These are phyloP conservation scores for Esox niger DNA, from an alignment of 2,113 vertebrate genomes.

Conservation along the genomic window DNA sequence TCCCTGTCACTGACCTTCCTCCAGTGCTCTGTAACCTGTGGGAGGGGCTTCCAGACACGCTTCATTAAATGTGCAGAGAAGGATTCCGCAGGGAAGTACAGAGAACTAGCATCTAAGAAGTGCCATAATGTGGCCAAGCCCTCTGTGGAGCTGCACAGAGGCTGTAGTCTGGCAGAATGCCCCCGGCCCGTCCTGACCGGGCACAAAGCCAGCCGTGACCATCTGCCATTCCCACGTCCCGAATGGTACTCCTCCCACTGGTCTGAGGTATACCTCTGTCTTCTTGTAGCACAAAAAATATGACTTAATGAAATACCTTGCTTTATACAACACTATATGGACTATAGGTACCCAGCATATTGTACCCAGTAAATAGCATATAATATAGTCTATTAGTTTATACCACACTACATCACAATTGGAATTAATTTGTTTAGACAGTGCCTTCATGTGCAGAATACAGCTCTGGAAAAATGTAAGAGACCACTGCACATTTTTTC, in stretches of 20 bases:
- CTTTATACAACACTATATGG: too few relatives aligned
- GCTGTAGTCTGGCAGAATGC: slow-evolving; percentile 69
- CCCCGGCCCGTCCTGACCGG: slow-evolving; percentile 39
- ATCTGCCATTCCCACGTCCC: slow-evolving; percentile 34
- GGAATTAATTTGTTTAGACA: too few relatives aligned
- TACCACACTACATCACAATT: too few relatives aligned
- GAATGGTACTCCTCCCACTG: slow-evolving; percentile 80
- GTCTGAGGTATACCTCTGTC: slow-evolving; percentile 87
- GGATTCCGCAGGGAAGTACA: slow-evolving; percentile 79
- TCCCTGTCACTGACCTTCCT: slow-evolving; percentile 7
- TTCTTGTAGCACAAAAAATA: too few relatives aligned
- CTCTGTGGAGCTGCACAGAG: slow-evolving; percentile 68
- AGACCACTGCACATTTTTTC: too few relatives aligned
- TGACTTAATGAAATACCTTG: too few relatives aligned
- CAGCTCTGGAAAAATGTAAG: too few relatives aligned
- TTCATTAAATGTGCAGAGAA: slow-evolving; percentile 82
- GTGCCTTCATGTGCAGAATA: too few relatives aligned
- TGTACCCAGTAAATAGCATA: too few relatives aligned
- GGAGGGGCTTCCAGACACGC: slow-evolving; percentile 75
- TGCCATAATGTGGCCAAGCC: slow-evolving; percentile 77
- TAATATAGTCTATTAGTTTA: too few relatives aligned
- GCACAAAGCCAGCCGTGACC: too few relatives aligned
- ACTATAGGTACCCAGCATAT: too few relatives aligned
- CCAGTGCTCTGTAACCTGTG: slow-evolving; percentile 84
- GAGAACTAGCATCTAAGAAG: slow-evolving; percentile 76